Conservation (phyloP, 2,888 invertebrate species). For the Barypeithes pellucidus region DNA sequence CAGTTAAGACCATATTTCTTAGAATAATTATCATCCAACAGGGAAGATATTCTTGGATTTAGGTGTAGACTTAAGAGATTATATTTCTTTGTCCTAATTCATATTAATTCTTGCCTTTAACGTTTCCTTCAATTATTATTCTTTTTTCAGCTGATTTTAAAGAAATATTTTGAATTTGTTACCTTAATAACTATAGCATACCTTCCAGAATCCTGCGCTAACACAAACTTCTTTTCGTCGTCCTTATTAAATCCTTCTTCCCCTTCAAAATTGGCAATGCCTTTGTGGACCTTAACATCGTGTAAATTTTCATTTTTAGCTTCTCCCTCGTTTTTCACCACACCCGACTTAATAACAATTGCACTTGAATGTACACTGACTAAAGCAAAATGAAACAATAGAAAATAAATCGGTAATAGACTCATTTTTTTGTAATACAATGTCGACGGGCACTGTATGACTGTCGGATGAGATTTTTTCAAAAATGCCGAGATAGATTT, state of each 20-base stretch:
- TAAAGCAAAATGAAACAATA: conserved; percentile 29
- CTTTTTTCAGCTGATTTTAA: too few relatives aligned
- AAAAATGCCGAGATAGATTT: conserved; percentile 45
- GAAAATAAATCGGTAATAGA: conserved; percentile 32
- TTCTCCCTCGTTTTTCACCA: conserved; percentile 55
- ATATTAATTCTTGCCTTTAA: too few relatives aligned
- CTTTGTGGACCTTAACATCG: conserved; percentile 57
- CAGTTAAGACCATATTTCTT: too few relatives aligned
- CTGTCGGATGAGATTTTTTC: conserved; percentile 13
- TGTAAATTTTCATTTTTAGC: conserved; percentile 54
- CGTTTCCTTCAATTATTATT: too few relatives aligned
- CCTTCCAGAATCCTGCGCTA: conserved; percentile 63
- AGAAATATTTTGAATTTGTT: too few relatives aligned
- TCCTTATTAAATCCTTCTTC: conserved; percentile 66
- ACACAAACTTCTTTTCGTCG: conserved; percentile 62
- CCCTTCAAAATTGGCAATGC: conserved; percentile 63
- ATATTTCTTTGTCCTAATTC: too few relatives aligned
- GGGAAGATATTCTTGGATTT: too few relatives aligned
- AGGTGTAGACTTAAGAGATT: too few relatives aligned
- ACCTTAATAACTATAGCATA: conserved; percentile 55
- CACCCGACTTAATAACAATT: conserved; percentile 51
- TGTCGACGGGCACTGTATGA: background rate
- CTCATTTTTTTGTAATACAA: conserved; percentile 18
- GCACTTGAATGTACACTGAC: conserved; percentile 33
- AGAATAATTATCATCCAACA: too few relatives aligned